Conservation (phyloP, 2,113 vertebrate genomes). For the Neolamprologus longior region DNA sequence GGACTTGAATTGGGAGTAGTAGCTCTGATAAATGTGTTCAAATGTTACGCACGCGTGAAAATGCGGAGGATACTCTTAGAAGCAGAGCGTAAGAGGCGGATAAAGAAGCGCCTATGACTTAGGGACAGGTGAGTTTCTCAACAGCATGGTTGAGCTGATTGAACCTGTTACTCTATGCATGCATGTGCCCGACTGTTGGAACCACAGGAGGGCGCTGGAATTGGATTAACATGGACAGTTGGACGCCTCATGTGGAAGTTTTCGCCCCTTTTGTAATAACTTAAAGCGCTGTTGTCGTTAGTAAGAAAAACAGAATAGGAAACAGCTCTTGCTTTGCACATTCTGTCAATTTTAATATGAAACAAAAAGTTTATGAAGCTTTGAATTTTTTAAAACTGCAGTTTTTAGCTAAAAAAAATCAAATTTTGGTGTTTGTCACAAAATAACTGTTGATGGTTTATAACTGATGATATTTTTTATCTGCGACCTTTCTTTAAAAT, state of each 20-base stretch:
- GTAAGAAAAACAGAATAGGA: background rate
- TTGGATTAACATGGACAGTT: background rate
- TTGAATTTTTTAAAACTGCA: background rate
- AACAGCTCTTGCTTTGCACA: background rate
- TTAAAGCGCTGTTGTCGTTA: background rate
- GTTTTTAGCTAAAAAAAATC: background rate
- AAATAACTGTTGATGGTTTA: background rate
- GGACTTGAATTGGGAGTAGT: background rate
- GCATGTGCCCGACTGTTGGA: background rate
- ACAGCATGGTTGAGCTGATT: background rate
- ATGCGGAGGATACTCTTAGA: background rate
- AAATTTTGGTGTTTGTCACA: background rate
- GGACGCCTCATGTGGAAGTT: constrained; percentile 15
- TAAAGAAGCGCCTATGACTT: background rate
- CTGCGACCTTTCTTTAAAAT: background rate
- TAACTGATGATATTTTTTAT: background rate
- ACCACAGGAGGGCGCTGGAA: constrained; percentile 43
- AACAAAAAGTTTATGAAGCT: background rate
- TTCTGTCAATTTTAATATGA: background rate
- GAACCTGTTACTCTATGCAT: constrained; percentile 27
- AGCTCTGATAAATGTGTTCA: background rate
- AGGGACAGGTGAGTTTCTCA: background rate
- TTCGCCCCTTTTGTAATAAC: background rate
- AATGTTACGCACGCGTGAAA: background rate
- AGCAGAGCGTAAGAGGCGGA: background rate